Percentiles rank a stretch among this genome's conserved stretches.
phyloP scores from a whole-genome alignment of 2,113 vertebrate genomes.

The Neopipo cinnamomea region DNA sequence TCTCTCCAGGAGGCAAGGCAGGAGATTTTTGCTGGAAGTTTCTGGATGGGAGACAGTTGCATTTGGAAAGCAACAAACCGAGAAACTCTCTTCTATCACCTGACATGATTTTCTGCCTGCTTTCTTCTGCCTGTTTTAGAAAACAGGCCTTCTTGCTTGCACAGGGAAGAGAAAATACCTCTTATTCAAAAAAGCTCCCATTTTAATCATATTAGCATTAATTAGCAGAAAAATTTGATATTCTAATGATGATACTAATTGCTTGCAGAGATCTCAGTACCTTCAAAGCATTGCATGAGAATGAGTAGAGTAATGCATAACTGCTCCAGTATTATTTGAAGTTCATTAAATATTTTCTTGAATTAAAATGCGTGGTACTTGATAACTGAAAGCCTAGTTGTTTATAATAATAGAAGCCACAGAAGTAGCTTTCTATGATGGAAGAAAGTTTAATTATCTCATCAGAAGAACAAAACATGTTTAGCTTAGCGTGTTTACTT shows the following conservation, averaged over 20 bases:
- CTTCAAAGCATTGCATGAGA: slow-evolving; percentile 18
- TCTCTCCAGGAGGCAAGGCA: not conserved
- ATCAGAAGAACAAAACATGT: not conserved
- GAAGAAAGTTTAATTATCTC: slow-evolving; percentile 24
- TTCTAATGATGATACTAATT: slow-evolving; percentile 14
- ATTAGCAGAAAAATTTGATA: slow-evolving; percentile 17
- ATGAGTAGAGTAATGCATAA: not conserved
- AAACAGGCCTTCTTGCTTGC: not conserved
- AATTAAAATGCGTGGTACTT: not conserved
- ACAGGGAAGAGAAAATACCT: not conserved
- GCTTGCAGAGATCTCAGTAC: not conserved
- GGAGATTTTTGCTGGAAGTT: not conserved
- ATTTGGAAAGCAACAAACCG: not conserved
- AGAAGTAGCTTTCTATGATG: not conserved
- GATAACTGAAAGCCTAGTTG: not conserved
- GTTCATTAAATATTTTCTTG: not conserved
- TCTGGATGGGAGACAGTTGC: not conserved
- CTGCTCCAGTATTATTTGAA: not conserved
- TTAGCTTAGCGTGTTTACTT: slow-evolving; percentile 3
- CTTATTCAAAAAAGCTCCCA: not conserved
- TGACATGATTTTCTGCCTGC: not conserved
- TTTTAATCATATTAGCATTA: slow-evolving; percentile 36
- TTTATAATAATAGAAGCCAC: not conserved
- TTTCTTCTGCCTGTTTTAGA: not conserved
- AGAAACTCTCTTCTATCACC: not conserved